Evolutionary conservation across 2,113 vertebrate genomes (phyloP), one percentile per base, ranked within the genome.

Genomic region (Montifringilla adamsi): DNA sequence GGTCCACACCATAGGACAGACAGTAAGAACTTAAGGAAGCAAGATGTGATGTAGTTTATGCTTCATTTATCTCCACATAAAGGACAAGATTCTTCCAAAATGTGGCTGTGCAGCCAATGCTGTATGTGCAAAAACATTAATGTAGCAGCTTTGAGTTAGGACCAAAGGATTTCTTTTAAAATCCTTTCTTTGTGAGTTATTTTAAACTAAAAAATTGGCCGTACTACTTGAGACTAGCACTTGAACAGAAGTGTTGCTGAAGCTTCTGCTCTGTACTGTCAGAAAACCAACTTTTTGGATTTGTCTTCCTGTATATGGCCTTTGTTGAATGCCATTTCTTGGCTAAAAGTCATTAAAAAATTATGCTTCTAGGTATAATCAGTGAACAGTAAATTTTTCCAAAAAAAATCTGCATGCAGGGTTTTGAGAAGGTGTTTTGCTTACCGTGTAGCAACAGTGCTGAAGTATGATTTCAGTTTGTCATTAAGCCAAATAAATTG

Each of bases 21-120:
- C 7, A 28, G 11, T 23, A 28, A 58, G 60, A 77, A 47, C 44
- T 50, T 50, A 6, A 10, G 22, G 20, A 41, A 79, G 18, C 44
- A 60, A 77, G 35, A 30, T 18, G 1, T 10, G 41, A 33, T 35
- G 4, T 13, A 19, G 9, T 56, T 82, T 39, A 46, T 46, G 14
- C 35, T 50, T 68, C 3, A 6, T 87, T 68, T 91, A 22, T 55
- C 7, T 93, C 13, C 5, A 53, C 24, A 31, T 60, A 63, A 87
- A 59, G 23, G 26, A 67, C 3, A 21, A 77, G 43, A 24, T 30
- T 63, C 35, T 13, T 26, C 82, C 43, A 47, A 50, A 78, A 60
- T 0, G 0, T 0, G 5, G 10, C 33, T 78, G 10, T 24, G 21
- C 39, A 72, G 28, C 22, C 41, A 58, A 0, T 70, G 24, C 49